Evolutionary conservation across 2,888 invertebrate species (phyloP).

Genomic region (Spodoptera exigua): DNA sequence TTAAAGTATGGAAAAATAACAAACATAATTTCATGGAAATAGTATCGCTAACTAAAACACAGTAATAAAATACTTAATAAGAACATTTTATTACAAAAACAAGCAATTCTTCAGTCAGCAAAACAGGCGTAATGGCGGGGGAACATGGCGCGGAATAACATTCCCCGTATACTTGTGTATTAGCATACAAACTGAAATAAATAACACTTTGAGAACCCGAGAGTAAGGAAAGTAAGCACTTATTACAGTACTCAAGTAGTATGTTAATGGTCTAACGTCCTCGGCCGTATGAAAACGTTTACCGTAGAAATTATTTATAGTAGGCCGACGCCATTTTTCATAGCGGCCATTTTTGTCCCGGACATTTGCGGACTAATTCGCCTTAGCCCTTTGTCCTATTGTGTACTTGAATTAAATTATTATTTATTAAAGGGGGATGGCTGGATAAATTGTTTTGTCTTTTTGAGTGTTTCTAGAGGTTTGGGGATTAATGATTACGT

Average conservation of each 20-base stretch:
- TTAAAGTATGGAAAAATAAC: too few relatives aligned
- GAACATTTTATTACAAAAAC: not conserved
- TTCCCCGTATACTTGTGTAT: conserved; percentile 18
- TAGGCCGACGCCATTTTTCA: conserved; percentile 58
- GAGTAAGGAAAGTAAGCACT: conserved; percentile 42
- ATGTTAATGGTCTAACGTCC: conserved; percentile 42
- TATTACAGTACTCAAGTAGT: conserved; percentile 43
- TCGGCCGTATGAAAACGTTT: conserved; percentile 45
- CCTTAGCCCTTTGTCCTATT: conserved; percentile 59
- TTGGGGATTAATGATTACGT: not conserved
- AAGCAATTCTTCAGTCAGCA: conserved; percentile 4
- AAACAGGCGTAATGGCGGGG: conserved; percentile 16
- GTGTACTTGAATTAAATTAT: conserved; percentile 64
- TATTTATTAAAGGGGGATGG: conserved; percentile 55
- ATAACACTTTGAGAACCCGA: conserved; percentile 32
- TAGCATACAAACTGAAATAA: conserved; percentile 46
- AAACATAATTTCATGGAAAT: too few relatives aligned
- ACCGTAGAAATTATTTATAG: conserved; percentile 53
- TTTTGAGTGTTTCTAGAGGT: conserved; percentile 6
- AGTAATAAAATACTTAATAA: not conserved
- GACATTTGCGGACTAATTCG: conserved; percentile 61
- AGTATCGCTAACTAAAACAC: too few relatives aligned
- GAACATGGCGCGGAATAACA: conserved; percentile 12
- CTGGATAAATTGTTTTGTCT: conserved; percentile 29
- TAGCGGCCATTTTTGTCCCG: conserved; percentile 46